These are phyloP conservation scores for Hydrotaea cyrtoneurina DNA, from an alignment of 2,888 invertebrate species.

Conservation along the genomic window DNA sequence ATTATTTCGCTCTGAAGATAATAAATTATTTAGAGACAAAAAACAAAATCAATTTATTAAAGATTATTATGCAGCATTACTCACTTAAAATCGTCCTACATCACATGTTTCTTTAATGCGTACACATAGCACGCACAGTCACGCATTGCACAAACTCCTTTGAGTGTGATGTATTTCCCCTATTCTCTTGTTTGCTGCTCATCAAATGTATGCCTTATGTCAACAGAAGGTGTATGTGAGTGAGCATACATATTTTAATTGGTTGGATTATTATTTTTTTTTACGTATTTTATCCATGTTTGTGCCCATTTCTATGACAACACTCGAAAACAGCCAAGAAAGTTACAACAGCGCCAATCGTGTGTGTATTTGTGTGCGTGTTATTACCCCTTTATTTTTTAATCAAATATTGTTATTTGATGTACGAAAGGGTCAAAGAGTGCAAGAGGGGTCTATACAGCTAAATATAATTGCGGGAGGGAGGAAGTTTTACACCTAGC, in stretches of 20 bases:
- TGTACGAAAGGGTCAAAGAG: not conserved
- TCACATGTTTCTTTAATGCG: not conserved
- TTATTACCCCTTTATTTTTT: slow-evolving; percentile 45
- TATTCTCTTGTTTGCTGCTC: not conserved
- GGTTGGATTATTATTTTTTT: slow-evolving; percentile 12
- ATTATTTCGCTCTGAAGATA: slow-evolving; percentile 11
- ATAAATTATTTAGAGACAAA: slow-evolving; percentile 33
- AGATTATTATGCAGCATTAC: slow-evolving; percentile 40
- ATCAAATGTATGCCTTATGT: slow-evolving; percentile 5
- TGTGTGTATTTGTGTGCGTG: slow-evolving; percentile 32
- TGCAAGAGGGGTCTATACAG: not conserved
- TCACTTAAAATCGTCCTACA: slow-evolving; percentile 25
- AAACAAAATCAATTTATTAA: slow-evolving; percentile 50
- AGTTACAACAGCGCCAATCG: not conserved
- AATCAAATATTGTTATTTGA: slow-evolving; percentile 47
- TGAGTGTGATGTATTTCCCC: slow-evolving; percentile 27
- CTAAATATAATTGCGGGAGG: too few relatives aligned
- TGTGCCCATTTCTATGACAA: slow-evolving; percentile 42
- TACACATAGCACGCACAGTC: not conserved
- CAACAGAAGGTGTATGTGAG: slow-evolving; percentile 4
- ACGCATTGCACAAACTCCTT: slow-evolving; percentile 4
- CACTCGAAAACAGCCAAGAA: slow-evolving; percentile 22
- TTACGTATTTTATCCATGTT: not conserved
- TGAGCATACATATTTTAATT: slow-evolving; percentile 44
- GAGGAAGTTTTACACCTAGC: too few relatives aligned